A percentile compares a stretch with the other conserved stretches of the same genome.
These are phyloP conservation scores for Danio albolineatus DNA, from an alignment of 2,797 vertebrate species.

Conservation along the genomic window DNA sequence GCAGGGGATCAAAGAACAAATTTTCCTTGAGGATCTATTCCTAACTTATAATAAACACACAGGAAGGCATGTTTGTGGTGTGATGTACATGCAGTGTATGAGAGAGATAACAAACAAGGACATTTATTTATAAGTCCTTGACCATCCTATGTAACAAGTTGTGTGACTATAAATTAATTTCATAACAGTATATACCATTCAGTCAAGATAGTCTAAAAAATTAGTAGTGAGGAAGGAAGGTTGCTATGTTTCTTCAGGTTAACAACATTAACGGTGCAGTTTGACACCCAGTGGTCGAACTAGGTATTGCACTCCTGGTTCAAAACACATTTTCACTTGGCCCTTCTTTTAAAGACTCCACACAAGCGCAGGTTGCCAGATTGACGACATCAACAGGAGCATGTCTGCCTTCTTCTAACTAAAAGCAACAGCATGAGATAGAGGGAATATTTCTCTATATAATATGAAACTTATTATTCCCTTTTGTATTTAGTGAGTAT, in stretches of 20 bases:
- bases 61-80: neutral
- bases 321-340: no score
- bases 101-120: slow-evolving; percentile 16
- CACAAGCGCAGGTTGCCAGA: no score
- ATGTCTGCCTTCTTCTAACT: no score
- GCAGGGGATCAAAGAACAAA: slow-evolving; percentile 37
- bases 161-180: slow-evolving; percentile 45
- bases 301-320: no score
- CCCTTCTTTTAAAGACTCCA: no score
- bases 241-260: slow-evolving; percentile 60
- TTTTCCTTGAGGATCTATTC: slow-evolving; percentile 52
- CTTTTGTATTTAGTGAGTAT: no score
- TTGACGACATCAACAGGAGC: no score
- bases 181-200: slow-evolving; percentile 42
- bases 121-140: neutral
- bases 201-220: slow-evolving; percentile 54
- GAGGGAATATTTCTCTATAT: no score
- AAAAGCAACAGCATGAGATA: no score
- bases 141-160: slow-evolving; percentile 9
- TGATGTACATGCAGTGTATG: slow-evolving; percentile 1
- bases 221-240: slow-evolving; percentile 28
- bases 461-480: no score
- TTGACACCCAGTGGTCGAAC: no score
- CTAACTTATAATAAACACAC: slow-evolving; percentile 45
- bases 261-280: slow-evolving; percentile 36